phyloP scores from a whole-genome alignment of 2,888 invertebrate genomes.

The Nebria brevicollis region DNA sequence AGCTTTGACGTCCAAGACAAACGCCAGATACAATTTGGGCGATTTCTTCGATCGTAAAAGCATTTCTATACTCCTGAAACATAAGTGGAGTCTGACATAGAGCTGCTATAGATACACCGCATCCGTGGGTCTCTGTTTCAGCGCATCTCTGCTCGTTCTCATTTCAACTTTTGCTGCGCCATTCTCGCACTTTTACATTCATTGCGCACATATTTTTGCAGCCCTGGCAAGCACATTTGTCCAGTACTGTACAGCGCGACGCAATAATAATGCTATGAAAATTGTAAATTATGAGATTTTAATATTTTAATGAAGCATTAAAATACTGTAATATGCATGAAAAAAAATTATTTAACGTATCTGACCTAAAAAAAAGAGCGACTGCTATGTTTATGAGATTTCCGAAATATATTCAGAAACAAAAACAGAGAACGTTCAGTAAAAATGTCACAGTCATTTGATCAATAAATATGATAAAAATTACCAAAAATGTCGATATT shows the following conservation, averaged over 20 bases:
- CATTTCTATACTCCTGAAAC: neutral
- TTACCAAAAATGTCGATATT: no score
- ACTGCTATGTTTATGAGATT: no score
- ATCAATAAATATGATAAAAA: no score
- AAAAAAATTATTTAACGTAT: no score
- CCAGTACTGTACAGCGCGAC: neutral
- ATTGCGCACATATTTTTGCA: neutral
- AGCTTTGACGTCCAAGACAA: neutral
- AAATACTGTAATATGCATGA: neutral
- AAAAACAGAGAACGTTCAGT: no score
- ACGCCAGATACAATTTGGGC: neutral
- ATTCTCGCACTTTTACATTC: neutral
- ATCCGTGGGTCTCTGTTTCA: neutral
- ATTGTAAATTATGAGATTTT: neutral
- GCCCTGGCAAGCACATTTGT: neutral
- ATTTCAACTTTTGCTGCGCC: neutral
- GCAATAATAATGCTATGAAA: neutral
- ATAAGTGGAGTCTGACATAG: neutral
- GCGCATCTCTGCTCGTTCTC: neutral
- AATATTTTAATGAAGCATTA: neutral
- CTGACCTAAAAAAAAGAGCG: no score
- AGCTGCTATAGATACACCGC: neutral
- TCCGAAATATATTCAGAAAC: no score
- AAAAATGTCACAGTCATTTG: no score
- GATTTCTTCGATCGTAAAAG: neutral